These are phyloP conservation scores for Pycnonotus jocosus DNA, from an alignment of 2,113 vertebrate genomes.

Conservation along the genomic window DNA sequence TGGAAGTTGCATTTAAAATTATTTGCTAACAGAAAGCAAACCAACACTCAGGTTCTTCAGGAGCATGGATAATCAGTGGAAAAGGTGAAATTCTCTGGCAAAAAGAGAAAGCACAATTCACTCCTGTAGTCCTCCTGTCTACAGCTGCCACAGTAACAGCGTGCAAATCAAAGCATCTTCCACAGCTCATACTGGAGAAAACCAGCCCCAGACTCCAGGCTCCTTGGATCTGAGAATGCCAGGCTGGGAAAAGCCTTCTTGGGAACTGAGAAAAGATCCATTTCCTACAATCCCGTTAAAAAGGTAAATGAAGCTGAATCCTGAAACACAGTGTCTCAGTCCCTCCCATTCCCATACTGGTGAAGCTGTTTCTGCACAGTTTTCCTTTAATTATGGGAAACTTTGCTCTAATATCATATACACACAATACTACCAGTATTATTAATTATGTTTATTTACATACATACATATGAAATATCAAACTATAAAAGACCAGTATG, in stretches of 20 bases:
- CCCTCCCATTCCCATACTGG: fast-evolving
- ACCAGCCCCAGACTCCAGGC: neutral
- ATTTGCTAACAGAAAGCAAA: neutral
- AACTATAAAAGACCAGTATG: neutral
- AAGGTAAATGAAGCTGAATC: neutral
- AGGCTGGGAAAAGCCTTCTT: neutral
- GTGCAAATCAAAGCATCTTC: neutral
- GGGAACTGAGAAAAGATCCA: neutral
- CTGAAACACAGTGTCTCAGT: fast-evolving
- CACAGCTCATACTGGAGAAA: neutral
- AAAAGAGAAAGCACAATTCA: neutral
- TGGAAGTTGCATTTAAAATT: neutral
- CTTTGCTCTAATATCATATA: neutral
- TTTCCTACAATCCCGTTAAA: neutral
- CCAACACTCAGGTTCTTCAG: neutral
- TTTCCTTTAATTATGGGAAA: neutral
- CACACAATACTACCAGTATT: neutral
- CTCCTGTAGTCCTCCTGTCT: neutral
- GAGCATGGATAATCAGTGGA: neutral
- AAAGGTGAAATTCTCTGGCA: neutral
- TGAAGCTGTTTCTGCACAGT: neutral
- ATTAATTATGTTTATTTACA: neutral
- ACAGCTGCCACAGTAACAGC: neutral
- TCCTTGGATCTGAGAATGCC: neutral
- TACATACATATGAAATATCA: neutral